Base-by-base conservation (phyloP, 92 coral and sea anemone species). In the Pocillopora meandrina region DNA sequence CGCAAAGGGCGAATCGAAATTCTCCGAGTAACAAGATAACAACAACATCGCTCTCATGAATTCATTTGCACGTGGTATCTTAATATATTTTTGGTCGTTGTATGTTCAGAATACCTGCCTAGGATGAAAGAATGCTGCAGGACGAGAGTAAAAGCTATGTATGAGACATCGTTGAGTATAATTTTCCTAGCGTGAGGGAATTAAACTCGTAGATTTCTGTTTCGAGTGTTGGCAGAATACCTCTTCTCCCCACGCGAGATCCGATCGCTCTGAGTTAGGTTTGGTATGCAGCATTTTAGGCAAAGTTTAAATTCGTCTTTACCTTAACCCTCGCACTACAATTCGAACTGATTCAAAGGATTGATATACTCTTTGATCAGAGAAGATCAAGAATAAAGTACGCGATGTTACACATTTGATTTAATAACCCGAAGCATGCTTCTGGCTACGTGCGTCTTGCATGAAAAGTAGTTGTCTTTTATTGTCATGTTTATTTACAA, bases 401-500 rank as follows among this genome's bases (percentile, higher is more conserved):
- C 14, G 34, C 14, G 3, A 34, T 26, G 57, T 18, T 4, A 47
- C 10, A 20, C 62, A 36, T 58, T 60, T 59, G 70, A 82, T 70
- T 72, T 59, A 14, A 35, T 6, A 16, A 60, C 11, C 1, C 26
- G 60, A 72, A 72, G 71, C 12, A 0, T 14, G 61, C 16, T 73
- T 73, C 23, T 64, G 52, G 71, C 52, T 82, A 82, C 79, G 86
- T 82, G 86, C 79, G 73, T 83, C 42, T 52, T 59, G 73, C 18
- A 42, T 19, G 80, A 74, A 74, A 47, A 42, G 31, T 72, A 73
- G 80, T 72, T 36, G 33, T 79, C 79, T 84, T 77, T 65, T 76
- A n/a, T 87, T 72, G 63, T 77, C 74, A 19, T 88, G 88, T 91
- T 87, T 93, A 89, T 94, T 94, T 92, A 90, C 93, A 83, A 87